Evolutionary conservation across 2,888 invertebrate species (phyloP).

Genomic region (Drosophila anomalata): DNA sequence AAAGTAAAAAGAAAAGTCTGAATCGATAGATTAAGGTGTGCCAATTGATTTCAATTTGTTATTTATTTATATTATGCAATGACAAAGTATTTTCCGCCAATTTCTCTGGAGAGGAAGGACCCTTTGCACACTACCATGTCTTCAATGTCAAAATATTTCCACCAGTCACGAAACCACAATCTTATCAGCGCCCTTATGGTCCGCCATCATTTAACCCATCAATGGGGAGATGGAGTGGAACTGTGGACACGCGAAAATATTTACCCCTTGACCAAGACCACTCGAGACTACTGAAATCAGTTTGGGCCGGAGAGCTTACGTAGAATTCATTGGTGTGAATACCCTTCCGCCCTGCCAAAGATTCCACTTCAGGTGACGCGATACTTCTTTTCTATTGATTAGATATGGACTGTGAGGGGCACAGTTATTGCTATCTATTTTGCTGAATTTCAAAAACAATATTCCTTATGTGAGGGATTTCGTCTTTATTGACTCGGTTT

Average conservation of each 20-base stretch:
- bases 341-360: slow-evolving; percentile 3
- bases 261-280: slow-evolving; percentile 18
- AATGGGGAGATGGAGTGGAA: slow-evolving; percentile 34
- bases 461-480: not conserved
- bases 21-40: not conserved
- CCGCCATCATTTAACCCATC: slow-evolving; percentile 28
- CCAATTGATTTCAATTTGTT: not conserved
- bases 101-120: not conserved
- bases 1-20: not conserved
- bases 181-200: slow-evolving; percentile 24
- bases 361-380: slow-evolving; percentile 8
- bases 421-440: no score
- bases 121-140: not conserved
- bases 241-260: slow-evolving; percentile 30
- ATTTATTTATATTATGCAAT: slow-evolving; percentile 3
- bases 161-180: not conserved
- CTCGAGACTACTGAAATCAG: slow-evolving; percentile 15
- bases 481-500: not conserved
- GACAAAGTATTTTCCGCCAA: not conserved
- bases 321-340: slow-evolving; percentile 3
- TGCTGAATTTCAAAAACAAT: not conserved
- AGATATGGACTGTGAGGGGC: not conserved
- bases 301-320: not conserved
- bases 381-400: not conserved
- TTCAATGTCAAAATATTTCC: not conserved